phyloP scores from a whole-genome alignment of 1,140 invertebrate genomes.

The Habropoda laboriosa region DNA sequence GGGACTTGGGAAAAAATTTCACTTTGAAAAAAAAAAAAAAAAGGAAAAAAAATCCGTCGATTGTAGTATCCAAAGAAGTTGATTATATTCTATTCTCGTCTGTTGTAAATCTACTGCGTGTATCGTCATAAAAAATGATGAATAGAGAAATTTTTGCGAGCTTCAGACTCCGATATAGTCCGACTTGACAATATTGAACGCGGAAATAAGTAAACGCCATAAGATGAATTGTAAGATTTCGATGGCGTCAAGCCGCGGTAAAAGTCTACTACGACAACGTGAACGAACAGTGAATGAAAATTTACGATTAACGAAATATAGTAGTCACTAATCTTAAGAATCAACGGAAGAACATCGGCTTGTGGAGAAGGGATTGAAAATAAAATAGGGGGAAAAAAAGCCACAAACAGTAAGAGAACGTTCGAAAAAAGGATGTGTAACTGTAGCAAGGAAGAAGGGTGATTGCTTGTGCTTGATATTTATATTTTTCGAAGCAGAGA shows the following conservation, averaged over 20 bases:
- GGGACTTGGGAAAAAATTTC: constrained; percentile 31
- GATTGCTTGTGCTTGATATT: constrained; percentile 78
- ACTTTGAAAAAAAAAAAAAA: constrained; percentile 43
- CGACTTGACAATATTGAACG: constrained; percentile 77
- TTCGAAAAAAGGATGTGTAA: constrained; percentile 28
- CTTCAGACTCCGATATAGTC: constrained; percentile 58
- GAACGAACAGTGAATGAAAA: constrained; percentile 46
- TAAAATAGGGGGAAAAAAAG: background rate
- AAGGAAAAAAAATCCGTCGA: constrained; percentile 58
- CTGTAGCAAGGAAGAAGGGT: constrained; percentile 51
- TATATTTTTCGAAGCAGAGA: constrained; percentile 78
- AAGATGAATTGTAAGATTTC: constrained; percentile 45
- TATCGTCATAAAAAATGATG: constrained; percentile 23
- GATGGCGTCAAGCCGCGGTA: constrained; percentile 4
- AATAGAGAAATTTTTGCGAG: constrained; percentile 53
- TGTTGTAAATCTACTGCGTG: constrained; percentile 62
- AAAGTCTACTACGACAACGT: constrained; percentile 30
- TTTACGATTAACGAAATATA: constrained; percentile 54
- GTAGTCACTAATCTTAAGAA: constrained; percentile 79
- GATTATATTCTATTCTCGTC: constrained; percentile 54
- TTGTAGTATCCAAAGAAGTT: constrained; percentile 49
- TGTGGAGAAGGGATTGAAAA: constrained; percentile 56
- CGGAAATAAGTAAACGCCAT: constrained; percentile 62
- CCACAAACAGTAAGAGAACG: constrained; percentile 40
- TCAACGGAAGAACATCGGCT: constrained; percentile 48